A percentile compares a stretch with the other conserved stretches of the same genome.
These are phyloP conservation scores for Sarcoramphus papa DNA, from an alignment of 2,797 vertebrate genomes.

Conservation along the genomic window DNA sequence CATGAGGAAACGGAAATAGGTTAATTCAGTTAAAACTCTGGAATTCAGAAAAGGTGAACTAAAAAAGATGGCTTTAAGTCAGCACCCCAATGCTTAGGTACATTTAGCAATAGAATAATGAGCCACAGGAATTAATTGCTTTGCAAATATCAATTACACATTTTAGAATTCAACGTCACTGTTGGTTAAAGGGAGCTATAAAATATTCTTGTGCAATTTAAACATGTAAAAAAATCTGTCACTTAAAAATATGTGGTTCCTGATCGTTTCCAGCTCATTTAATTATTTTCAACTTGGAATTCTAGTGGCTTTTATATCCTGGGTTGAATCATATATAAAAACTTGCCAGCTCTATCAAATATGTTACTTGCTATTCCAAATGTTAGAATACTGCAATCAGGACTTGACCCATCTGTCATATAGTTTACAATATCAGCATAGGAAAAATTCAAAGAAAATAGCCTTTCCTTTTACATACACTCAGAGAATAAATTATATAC, in stretches of 20 bases:
- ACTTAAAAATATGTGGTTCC: slow-evolving; percentile 80
- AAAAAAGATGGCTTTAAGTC: slow-evolving; percentile 1
- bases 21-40: slow-evolving; percentile 26
- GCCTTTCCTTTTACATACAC: slow-evolving; percentile 62
- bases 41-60: slow-evolving; percentile 23
- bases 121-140: slow-evolving; percentile 64
- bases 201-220: slow-evolving; percentile 82
- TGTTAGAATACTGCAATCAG: slow-evolving; percentile 82
- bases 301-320: slow-evolving; percentile 83
- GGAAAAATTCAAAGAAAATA: slow-evolving; percentile 74
- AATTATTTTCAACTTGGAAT: slow-evolving; percentile 85
- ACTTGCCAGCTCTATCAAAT: slow-evolving; percentile 86
- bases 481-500: slow-evolving; percentile 52
- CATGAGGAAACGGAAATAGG: not conserved
- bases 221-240: slow-evolving; percentile 83
- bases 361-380: slow-evolving; percentile 86
- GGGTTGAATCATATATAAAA: slow-evolving; percentile 84
- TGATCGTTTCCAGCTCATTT: slow-evolving; percentile 85
- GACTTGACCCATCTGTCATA: slow-evolving; percentile 86
- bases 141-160: slow-evolving; percentile 70
- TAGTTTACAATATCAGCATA: slow-evolving; percentile 79
- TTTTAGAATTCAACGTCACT: slow-evolving; percentile 67
- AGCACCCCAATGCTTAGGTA: not conserved
- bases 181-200: slow-evolving; percentile 76
- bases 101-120: slow-evolving; percentile 33